Base-by-base conservation (phyloP, 2,888 invertebrate genomes). In the Campopleginae sp. region DNA sequence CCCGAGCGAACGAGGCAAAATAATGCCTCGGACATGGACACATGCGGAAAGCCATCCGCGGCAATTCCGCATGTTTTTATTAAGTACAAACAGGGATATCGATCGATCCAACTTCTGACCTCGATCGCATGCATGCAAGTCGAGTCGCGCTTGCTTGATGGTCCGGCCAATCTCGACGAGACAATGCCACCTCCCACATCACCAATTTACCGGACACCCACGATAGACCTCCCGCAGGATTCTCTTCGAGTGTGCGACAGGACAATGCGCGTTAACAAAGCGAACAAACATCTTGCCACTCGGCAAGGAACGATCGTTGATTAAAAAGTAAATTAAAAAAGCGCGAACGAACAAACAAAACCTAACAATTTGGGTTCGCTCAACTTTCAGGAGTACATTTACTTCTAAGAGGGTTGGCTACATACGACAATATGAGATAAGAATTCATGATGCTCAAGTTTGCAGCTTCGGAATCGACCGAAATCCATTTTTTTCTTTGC, bases 131-230 rank as follows among this genome's bases (percentile, higher is more conserved):
- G 85, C 80, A 88, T 86, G 38, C 48, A 80, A 71, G 70, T 58
- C 27, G 68, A 61, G 42, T 84, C 84, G 88, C 87, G 87, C 87
- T 85, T 68, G 88, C 89, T 89, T 92, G 92, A 92, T 92, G 91
- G 91, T 92, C 89, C 90, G 90, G 87, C 90, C 91, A 92, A 91
- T 91, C 91, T 89, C 88, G 82, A 86, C 88, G 90, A 91, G 90
- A 92, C 92, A 92, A 92, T 92, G 88, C 91, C 85, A 90, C 91
- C 90, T 90, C 90, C 89, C 90, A 89, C 90, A 89, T 90, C 89
- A 88, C 89, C 92, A 91, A 92, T 92, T 92, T 92, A 92, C 92
- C 90, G 91, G 88, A 92, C 92, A 92, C 92, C 92, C 91, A 92
- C 92, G 91, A 88, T 84, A 85, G 88, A 84, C 84, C 88, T 89